Conservation (phyloP, 2,113 vertebrate species). For the Halcyon malimbica region DNA sequence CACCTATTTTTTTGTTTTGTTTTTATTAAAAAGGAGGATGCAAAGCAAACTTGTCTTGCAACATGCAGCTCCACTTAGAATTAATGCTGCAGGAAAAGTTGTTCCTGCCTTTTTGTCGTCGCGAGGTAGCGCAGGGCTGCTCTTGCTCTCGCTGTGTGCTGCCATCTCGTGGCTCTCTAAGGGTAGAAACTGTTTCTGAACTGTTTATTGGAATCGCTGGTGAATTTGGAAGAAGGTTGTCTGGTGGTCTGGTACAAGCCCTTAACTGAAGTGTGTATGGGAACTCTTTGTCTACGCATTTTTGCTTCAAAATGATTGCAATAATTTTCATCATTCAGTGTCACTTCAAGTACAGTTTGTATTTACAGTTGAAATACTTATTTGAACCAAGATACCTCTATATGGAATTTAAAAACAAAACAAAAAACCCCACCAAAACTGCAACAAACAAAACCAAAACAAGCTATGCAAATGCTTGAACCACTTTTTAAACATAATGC, state of each 20-base stretch:
- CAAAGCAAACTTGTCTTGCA: neutral
- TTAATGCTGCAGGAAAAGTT: neutral
- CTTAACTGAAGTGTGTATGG: neutral
- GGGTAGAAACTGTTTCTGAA: neutral
- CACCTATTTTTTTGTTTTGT: neutral
- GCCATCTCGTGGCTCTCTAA: neutral
- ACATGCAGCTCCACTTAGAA: neutral
- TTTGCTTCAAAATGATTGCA: neutral
- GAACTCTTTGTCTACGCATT: neutral
- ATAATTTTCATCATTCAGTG: neutral
- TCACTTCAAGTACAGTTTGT: neutral
- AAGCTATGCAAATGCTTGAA: neutral
- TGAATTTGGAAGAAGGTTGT: neutral
- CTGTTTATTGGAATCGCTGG: rapidly evolving
- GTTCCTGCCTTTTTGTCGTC: neutral
- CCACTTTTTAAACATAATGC: neutral
- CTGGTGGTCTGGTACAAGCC: neutral
- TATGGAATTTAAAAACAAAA: neutral
- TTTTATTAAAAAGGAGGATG: too few relatives aligned
- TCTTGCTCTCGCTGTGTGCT: neutral
- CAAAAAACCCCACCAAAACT: neutral
- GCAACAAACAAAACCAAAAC: neutral
- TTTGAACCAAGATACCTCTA: neutral
- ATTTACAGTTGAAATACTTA: neutral
- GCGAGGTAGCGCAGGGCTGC: neutral